Percentiles rank a stretch among this genome's conserved stretches.
Conservation (phyloP, 23 tunicate species). For the Diplosoma virens region DNA sequence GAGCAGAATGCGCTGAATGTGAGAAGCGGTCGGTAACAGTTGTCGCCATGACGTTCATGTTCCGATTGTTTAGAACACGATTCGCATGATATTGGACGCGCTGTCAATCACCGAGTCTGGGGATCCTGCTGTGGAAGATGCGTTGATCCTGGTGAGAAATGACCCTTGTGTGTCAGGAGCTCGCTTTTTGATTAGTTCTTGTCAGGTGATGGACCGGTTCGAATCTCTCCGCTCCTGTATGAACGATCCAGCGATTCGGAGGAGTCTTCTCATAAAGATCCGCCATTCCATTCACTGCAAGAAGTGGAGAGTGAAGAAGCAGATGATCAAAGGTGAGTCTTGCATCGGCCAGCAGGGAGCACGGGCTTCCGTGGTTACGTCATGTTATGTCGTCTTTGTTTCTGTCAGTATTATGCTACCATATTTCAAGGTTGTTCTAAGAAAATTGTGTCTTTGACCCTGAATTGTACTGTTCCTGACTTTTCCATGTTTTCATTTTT, state of each 20-base stretch:
- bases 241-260: slow-evolving; percentile 52
- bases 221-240: slow-evolving; percentile 56
- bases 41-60: background rate
- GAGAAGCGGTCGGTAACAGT: background rate
- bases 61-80: slow-evolving; percentile 42
- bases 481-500: no score
- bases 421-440: no score
- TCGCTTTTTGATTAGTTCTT: background rate
- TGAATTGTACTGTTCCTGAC: no score
- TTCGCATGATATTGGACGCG: slow-evolving; percentile 61
- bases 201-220: slow-evolving; percentile 80
- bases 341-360: no score
- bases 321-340: slow-evolving; percentile 42
- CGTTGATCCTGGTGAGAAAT: slow-evolving; percentile 68
- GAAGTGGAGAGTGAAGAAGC: slow-evolving; percentile 79
- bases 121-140: slow-evolving; percentile 75
- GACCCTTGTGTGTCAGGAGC: no score
- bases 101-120: slow-evolving; percentile 65
- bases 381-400: no score
- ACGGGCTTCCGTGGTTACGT: no score
- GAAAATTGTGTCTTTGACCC: no score
- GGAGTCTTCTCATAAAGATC: slow-evolving; percentile 56
- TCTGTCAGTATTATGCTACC: no score
- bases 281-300: slow-evolving; percentile 90
- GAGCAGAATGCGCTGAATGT: slow-evolving; percentile 86